A percentile compares a stretch with the other conserved stretches of the same genome.
Conservation (phyloP, 2,113 vertebrate genomes). For the Pheucticus melanocephalus region DNA sequence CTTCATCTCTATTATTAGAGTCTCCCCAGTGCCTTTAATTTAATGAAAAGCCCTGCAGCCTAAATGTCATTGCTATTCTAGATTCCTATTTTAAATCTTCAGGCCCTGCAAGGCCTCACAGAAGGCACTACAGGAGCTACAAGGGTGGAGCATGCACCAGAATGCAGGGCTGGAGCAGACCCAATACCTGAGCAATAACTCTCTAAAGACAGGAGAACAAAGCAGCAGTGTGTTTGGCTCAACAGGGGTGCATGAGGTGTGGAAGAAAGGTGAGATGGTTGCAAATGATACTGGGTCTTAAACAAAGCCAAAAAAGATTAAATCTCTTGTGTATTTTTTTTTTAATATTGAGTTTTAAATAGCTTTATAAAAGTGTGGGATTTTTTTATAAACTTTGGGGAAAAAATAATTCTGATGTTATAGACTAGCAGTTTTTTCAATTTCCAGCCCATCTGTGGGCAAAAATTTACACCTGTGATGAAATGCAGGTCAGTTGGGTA, state of each 20-base stretch:
- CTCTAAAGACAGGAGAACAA: background rate
- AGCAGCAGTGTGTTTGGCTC: background rate
- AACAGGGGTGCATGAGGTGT: background rate
- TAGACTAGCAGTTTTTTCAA: background rate
- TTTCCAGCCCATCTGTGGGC: background rate
- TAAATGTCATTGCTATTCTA: conserved; percentile 49
- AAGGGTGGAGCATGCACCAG: background rate
- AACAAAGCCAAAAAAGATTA: background rate
- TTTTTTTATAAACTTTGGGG: background rate
- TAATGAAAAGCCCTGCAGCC: conserved; percentile 44
- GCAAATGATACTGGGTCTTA: background rate
- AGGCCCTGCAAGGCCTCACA: background rate
- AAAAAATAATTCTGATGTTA: background rate
- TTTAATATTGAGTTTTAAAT: background rate
- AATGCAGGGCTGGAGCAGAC: background rate
- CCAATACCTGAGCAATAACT: background rate
- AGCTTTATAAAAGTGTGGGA: background rate
- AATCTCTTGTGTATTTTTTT: background rate
- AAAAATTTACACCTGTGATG: background rate
- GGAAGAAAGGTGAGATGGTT: background rate
- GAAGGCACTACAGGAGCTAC: background rate
- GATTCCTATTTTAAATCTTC: conserved; percentile 22
- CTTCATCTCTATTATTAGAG: conserved; percentile 33
- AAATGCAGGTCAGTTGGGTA: background rate
- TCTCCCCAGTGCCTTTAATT: conserved; percentile 41